Evolutionary conservation across 2,113 vertebrate genomes (phyloP), one percentile per base, ranked within the genome.

Genomic region (Sturnira hondurensis): DNA sequence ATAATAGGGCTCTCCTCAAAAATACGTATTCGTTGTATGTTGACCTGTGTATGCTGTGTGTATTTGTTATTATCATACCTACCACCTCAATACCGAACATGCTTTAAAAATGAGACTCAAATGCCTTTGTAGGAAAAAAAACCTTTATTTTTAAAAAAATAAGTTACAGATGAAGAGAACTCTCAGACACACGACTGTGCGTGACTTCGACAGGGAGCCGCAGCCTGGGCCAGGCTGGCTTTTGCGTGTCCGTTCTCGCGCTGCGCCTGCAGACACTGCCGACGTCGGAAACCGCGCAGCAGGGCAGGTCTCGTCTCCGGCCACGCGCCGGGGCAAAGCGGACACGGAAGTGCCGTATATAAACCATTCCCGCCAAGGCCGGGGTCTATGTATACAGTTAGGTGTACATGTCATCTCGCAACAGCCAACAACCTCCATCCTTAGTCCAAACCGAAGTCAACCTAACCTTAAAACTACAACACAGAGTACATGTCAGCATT

Each of bases 91-190:
- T 16, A 33, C 68, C 52, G 43, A 67, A 74, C 67, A 38, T 0
- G 26, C 58, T 61, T 54, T 19, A 52, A 89, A 83, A 61, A 14
- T 1, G 43, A 93, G 38, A 68, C 77, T 0, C 17, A 0, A 11
- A n/a, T 2, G 54, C 9, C 31, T 38, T 54, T 63, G 82, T 94
- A 96, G 91, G 96, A 83, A 95, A 96, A 95, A 96, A 90, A 13
- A 78, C 78, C 90, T 98, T 99, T 98, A 98, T 98, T 99, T 98
- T 98, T 92, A 98, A 88, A 98, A 98, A 98, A 98, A 89, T 98
- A 99, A 98, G 96, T 98, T 98, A 98, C 98, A 98, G 97, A 97
- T 95, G 61, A 86, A 93, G 93, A 96, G 87, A 96, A 96, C 88
- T 95, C 96, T 98, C 90, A 83, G 93, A 95, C 96, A 81, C 43